A percentile compares a stretch with the other conserved stretches of the same genome.
phyloP scores from a whole-genome alignment of 2,888 invertebrate genomes.

The Odontocerum albicorne region DNA sequence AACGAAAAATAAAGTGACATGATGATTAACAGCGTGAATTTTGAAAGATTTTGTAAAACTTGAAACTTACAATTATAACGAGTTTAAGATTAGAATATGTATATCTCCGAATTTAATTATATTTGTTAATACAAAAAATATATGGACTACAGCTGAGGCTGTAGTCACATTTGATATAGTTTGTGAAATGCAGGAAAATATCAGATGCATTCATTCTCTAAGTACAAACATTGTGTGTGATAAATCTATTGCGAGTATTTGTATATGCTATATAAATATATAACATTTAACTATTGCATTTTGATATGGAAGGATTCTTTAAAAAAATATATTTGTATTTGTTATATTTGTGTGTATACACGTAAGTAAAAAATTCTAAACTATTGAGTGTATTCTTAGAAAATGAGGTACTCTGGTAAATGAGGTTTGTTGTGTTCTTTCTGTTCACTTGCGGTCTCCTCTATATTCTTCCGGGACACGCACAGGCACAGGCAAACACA shows the following conservation, averaged over 20 bases:
- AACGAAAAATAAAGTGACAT: too few species aligned
- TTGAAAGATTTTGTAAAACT: too few species aligned
- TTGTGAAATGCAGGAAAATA: slow-evolving; percentile 18
- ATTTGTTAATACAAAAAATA: slow-evolving; percentile 28
- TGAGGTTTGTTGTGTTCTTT: slow-evolving; percentile 25
- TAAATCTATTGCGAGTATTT: slow-evolving; percentile 33
- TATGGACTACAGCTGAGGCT: slow-evolving; percentile 19
- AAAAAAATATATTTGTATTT: slow-evolving; percentile 56
- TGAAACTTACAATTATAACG: too few species aligned
- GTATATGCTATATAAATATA: slow-evolving; percentile 34
- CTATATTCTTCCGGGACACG: slow-evolving; percentile 5
- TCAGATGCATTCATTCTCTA: slow-evolving; percentile 35
- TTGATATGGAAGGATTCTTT: slow-evolving; percentile 56
- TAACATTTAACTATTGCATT: slow-evolving; percentile 53
- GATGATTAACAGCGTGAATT: too few species aligned
- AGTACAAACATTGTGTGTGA: slow-evolving; percentile 29
- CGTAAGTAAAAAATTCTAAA: slow-evolving; percentile 27
- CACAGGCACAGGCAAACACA: not conserved
- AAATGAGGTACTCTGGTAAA: slow-evolving; percentile 37
- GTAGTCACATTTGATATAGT: slow-evolving; percentile 15
- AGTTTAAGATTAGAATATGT: slow-evolving; percentile 20
- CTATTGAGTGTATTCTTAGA: slow-evolving; percentile 36
- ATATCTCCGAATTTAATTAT: slow-evolving; percentile 22
- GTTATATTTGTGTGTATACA: slow-evolving; percentile 42
- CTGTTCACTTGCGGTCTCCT: slow-evolving; percentile 6